phyloP scores from a whole-genome alignment of 2,888 invertebrate genomes.

The Aleiodes alternator region DNA sequence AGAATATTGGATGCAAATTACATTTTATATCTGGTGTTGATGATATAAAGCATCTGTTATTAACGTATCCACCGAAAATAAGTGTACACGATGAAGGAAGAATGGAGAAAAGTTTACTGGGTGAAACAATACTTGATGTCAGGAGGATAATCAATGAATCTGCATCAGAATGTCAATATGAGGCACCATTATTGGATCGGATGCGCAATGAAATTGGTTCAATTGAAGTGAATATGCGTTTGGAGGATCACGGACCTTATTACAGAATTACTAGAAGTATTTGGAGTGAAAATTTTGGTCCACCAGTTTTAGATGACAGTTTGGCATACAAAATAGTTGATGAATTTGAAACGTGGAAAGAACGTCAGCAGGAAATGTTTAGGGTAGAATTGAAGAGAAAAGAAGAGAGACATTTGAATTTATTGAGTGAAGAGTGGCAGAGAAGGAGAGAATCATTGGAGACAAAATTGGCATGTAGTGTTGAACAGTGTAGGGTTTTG shows the following conservation, averaged over 20 bases:
- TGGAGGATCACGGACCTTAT: conserved; percentile 69
- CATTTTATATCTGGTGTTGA: conserved; percentile 69
- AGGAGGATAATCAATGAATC: conserved; percentile 62
- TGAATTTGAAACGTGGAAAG: conserved; percentile 86
- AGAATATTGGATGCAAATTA: conserved; percentile 69
- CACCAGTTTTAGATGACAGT: conserved; percentile 69
- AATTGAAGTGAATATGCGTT: conserved; percentile 62
- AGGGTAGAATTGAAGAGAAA: conserved; percentile 79
- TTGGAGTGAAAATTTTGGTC: conserved; percentile 67
- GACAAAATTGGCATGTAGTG: conserved; percentile 77
- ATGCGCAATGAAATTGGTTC: conserved; percentile 63
- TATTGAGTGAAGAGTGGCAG: conserved; percentile 79
- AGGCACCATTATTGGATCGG: conserved; percentile 62
- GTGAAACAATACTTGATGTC: conserved; percentile 64
- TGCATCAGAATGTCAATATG: conserved; percentile 64
- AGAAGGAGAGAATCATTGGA: conserved; percentile 78
- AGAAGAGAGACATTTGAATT: conserved; percentile 77
- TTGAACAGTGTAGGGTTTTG: conserved; percentile 80
- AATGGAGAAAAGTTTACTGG: conserved; percentile 58
- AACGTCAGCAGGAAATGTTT: conserved; percentile 81
- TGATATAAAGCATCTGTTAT: conserved; percentile 67
- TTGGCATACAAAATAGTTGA: conserved; percentile 79
- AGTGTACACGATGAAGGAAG: conserved; percentile 63
- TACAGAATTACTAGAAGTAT: conserved; percentile 59
- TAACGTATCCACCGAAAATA: conserved; percentile 69